Base-by-base conservation (phyloP, 2,888 invertebrate species). In the Corbicula japonica region DNA sequence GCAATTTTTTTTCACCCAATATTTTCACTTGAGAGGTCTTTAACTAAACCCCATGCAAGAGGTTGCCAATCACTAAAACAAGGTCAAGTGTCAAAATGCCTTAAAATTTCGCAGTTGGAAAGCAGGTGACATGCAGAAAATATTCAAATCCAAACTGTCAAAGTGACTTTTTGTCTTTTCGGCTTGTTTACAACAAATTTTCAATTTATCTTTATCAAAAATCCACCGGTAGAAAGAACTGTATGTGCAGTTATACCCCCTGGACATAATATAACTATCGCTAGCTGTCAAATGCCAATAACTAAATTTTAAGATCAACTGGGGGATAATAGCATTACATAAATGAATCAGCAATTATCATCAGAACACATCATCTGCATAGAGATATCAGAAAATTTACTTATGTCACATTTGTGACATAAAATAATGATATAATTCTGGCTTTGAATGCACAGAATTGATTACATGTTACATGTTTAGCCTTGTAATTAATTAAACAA, bases 201-300 rank as follows among this genome's bases (percentile, higher is more conserved):
- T 52, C 65, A 65, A 65, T 65, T 65, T 65, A 65, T 65, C 52
- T 65, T 50, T 52, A 35, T 52, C 65, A 65, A 32, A 38, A 52
- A 38, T 10, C 38, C 4, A 35, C 54, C 48, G 18, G 41, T 28
- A 66, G 54, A 28, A n/a, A 66, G 41, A 48, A 63, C 48, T 48
- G 15, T 54, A 63, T 63, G 50, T 48, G 35, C 35, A 28, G 41
- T 38, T 54, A 41, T 52, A 54, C 66, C 66, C 66, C 66, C 52
- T 66, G 66, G 66, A 66, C 66, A 54, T 52, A 38, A 41, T 34
- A 38, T 26, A 66, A 54, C 52, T 41, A 61, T 18, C 34, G 6
- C 38, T 52, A 35, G 38, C 54, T 66, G 66, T 66, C 66, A 66
- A 66, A 38, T 66, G 58, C 58, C 58, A 58, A 58, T 58, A 58